Percentiles rank a stretch among this genome's conserved stretches.
These are phyloP conservation scores for Serinus canaria DNA, from an alignment of 2,113 vertebrate genomes.

Conservation along the genomic window DNA sequence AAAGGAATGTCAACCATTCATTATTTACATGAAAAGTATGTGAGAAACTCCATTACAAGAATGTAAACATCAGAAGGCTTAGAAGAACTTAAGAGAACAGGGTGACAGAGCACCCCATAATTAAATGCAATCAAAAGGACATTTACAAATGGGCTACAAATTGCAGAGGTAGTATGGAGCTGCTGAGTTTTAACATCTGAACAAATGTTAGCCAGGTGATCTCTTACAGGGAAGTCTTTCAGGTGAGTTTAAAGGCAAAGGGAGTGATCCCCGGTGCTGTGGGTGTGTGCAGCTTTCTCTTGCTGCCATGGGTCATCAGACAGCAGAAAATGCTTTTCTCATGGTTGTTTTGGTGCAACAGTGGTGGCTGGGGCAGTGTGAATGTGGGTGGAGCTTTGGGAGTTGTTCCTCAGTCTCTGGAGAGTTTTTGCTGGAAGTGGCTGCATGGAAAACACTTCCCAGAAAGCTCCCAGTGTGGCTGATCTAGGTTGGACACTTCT, in stretches of 20 bases:
- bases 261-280: not conserved
- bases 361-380: not conserved
- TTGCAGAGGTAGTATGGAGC: not conserved
- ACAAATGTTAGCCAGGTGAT: not conserved
- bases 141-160: not conserved
- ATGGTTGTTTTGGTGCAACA: fast-evolving
- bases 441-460: not conserved
- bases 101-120: not conserved
- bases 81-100: no score
- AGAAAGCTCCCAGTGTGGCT: not conserved
- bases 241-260: not conserved
- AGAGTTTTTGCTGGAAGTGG: not conserved
- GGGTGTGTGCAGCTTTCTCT: not conserved
- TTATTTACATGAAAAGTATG: no score
- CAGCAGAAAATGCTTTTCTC: not conserved
- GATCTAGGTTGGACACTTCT: not conserved
- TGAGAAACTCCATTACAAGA: no score
- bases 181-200: not conserved
- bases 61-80: no score
- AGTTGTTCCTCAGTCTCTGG: not conserved
- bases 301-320: not conserved
- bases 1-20: no score
- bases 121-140: not conserved
- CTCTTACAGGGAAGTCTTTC: not conserved
- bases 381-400: fast-evolving